Evolutionary conservation across 2,113 vertebrate genomes (phyloP), one percentile per base, ranked within the genome.

Genomic region (Morone saxatilis): DNA sequence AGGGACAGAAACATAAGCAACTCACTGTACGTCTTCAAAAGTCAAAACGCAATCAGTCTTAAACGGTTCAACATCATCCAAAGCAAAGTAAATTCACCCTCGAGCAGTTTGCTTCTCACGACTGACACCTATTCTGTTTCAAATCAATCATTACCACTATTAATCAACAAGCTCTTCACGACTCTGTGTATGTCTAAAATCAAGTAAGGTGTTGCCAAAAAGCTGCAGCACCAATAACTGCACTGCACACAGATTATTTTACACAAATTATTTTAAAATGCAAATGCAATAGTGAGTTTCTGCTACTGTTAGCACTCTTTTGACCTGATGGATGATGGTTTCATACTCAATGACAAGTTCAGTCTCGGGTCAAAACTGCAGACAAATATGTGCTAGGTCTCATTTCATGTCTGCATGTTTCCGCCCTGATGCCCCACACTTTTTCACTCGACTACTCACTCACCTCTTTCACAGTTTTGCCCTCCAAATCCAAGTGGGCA

Each of bases 401-500:
- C 47, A 36, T 51, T 40, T 47, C 40, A 47, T 66, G 43, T 69
- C 22, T 36, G 14, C 8, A 0, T 2, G 12, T 60, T 51, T 19
- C 31, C 43, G 25, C 38, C 53, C 48, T 7, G 31, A 40, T n/a
- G 41, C 19, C 45, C 1, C 0, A 6, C 4, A 19, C 14, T 63
- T 69, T 71, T 72, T 38, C 11, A 6, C 38, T 69, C 8, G 9
- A 67, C 71, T 67, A 12, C 45, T 13, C 22, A 8, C 92, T 93
- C 91, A 97, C 97, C 97, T 94, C 96, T 96, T 86, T 97, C 96
- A 65, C 97, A 99, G 92, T 93, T 97, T 76, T 91, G 96, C 81
- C 98, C 98, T 80, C 97, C 97, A 9, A 96, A 98, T 47, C 97
- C 97, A 31, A 97, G 95, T 0, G 95, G 96, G 77, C 98, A 99